phyloP scores from a whole-genome alignment of 2,888 invertebrate species.

The Perithous albicinctus region DNA sequence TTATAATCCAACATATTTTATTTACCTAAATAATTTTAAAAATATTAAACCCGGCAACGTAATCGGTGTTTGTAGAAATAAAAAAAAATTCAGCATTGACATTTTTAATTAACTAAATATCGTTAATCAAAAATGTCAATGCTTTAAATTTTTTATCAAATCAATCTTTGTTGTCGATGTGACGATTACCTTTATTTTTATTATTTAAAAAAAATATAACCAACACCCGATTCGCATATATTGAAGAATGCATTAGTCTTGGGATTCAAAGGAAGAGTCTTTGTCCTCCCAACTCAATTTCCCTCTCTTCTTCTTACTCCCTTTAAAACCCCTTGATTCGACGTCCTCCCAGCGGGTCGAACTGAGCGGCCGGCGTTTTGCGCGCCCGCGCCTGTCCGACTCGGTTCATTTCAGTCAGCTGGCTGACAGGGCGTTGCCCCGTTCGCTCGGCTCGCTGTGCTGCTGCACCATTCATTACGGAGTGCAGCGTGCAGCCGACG shows the following conservation, averaged over 20 bases:
- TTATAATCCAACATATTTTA: no score
- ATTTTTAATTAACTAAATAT: no score
- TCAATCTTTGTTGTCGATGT: no score
- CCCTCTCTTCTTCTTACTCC: constrained; percentile 51
- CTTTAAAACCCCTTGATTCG: constrained; percentile 33
- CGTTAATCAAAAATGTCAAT: no score
- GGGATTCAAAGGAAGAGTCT: neutral
- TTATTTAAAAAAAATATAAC: no score
- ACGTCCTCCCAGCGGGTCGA: constrained; percentile 47
- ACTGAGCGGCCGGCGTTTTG: constrained; percentile 70
- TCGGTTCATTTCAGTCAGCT: constrained; percentile 82
- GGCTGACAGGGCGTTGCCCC: constrained; percentile 83
- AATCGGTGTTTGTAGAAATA: no score
- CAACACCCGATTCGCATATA: no score
- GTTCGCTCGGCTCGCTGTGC: constrained; percentile 61
- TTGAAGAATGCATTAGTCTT: neutral
- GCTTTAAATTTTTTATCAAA: no score
- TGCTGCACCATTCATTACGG: constrained; percentile 81
- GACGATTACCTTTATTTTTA: no score
- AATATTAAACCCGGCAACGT: no score
- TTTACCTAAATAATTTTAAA: no score
- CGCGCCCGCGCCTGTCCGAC: constrained; percentile 65
- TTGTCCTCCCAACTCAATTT: neutral
- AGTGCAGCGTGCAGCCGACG: constrained; percentile 75
- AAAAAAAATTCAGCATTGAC: no score